phyloP scores from a whole-genome alignment of 2,888 invertebrate species.

The Apotomis capreana region DNA sequence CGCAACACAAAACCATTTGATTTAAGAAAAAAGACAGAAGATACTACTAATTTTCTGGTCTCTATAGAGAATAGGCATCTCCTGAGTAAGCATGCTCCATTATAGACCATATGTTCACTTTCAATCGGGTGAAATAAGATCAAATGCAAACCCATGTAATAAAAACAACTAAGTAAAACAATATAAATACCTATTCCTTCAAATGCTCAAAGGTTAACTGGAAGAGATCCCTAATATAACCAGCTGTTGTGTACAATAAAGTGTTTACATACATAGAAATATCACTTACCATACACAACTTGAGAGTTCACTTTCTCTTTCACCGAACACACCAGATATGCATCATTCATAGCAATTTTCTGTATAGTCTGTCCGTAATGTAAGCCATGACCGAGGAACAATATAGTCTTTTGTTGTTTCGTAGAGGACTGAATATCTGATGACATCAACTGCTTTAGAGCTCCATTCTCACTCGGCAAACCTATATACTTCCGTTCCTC shows the following conservation, averaged over 20 bases:
- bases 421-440: slow-evolving; percentile 64
- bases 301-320: slow-evolving; percentile 53
- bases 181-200: background rate
- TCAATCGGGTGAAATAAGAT: too few relatives aligned
- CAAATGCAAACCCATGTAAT: too few relatives aligned
- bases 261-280: background rate
- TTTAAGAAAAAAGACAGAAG: too few relatives aligned
- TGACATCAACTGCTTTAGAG: slow-evolving; percentile 74
- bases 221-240: too few relatives aligned
- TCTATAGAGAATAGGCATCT: too few relatives aligned
- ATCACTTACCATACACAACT: slow-evolving; percentile 60
- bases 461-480: slow-evolving; percentile 63
- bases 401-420: slow-evolving; percentile 70
- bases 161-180: background rate
- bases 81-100: too few relatives aligned
- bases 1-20: too few relatives aligned
- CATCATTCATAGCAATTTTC: slow-evolving; percentile 70
- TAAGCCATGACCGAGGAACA: slow-evolving; percentile 68
- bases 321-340: slow-evolving; percentile 58
- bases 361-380: slow-evolving; percentile 73
- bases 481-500: slow-evolving; percentile 60
- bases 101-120: too few relatives aligned
- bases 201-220: background rate
- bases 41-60: too few relatives aligned
- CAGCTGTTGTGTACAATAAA: too few relatives aligned